Conservation (phyloP, 2,797 vertebrate species). For the Monodelphis domestica region DNA sequence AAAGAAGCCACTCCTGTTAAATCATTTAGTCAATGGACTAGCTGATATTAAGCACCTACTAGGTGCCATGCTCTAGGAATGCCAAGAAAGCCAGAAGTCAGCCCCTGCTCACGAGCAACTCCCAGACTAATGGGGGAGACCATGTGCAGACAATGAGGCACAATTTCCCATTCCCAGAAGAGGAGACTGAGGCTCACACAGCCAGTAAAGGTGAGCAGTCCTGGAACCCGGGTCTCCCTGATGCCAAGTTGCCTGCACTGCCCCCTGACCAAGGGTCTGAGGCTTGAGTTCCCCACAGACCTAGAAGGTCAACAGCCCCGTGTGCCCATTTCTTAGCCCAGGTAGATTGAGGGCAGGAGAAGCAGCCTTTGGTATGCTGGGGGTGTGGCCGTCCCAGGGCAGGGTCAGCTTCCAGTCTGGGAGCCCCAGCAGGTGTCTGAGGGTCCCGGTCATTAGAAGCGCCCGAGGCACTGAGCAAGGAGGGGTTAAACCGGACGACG, state of each 20-base stretch:
- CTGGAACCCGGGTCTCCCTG: not conserved
- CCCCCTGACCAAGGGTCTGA: not conserved
- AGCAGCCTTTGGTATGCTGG: not conserved
- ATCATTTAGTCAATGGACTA: too few relatives aligned
- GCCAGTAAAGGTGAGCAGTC: not conserved
- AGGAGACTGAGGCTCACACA: not conserved
- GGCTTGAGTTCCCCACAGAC: not conserved
- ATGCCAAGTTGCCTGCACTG: not conserved
- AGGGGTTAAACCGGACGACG: not conserved
- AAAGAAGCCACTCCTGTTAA: too few relatives aligned
- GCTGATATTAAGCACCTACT: too few relatives aligned
- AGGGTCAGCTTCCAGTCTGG: not conserved
- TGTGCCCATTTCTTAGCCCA: not conserved
- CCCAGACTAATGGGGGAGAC: too few relatives aligned
- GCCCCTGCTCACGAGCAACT: too few relatives aligned
- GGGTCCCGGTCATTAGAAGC: not conserved
- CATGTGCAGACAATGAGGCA: too few relatives aligned
- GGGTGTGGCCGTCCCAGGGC: not conserved
- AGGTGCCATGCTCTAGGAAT: too few relatives aligned
- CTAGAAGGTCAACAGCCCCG: not conserved
- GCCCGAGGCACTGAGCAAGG: not conserved
- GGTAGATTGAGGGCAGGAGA: not conserved
- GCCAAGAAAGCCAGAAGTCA: too few relatives aligned
- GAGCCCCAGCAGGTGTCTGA: not conserved
- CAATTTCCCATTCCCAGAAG: not conserved